These are phyloP conservation scores for Archocentrus centrarchus DNA, from an alignment of 2,113 vertebrate genomes.

Conservation along the genomic window DNA sequence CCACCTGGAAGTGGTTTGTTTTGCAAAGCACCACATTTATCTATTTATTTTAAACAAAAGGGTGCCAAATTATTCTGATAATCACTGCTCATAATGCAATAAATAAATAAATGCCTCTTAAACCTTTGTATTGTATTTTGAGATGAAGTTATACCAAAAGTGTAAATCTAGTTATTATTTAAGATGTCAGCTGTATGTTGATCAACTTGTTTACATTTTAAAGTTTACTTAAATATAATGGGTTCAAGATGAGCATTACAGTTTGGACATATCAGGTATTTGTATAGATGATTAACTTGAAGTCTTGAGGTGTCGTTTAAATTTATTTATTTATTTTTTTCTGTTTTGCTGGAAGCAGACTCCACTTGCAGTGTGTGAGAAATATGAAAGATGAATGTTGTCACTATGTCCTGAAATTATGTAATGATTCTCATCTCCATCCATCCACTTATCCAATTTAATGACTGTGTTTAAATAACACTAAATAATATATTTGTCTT, in stretches of 20 bases:
- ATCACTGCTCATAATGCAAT: not conserved
- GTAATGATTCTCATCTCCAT: not conserved
- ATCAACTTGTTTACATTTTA: no score
- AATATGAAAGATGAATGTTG: no score
- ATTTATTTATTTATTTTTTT: no score
- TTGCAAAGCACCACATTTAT: slow-evolving; percentile 53
- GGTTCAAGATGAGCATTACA: not conserved
- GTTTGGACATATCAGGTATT: not conserved
- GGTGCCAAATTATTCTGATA: not conserved
- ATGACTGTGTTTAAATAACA: not conserved
- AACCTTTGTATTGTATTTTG: not conserved
- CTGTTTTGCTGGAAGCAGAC: not conserved
- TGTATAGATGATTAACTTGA: not conserved
- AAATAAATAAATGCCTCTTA: not conserved
- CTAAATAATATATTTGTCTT: no score
- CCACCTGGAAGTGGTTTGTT: slow-evolving; percentile 78
- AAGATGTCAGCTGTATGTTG: no score
- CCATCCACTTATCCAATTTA: not conserved
- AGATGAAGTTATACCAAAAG: not conserved
- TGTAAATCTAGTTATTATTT: no score
- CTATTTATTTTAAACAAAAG: not conserved
- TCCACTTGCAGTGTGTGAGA: no score
- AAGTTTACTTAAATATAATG: not conserved
- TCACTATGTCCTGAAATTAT: not conserved
- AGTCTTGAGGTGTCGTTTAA: not conserved